These are phyloP conservation scores for Corydoras maculifer DNA, from an alignment of 2,113 vertebrate genomes.

Conservation along the genomic window DNA sequence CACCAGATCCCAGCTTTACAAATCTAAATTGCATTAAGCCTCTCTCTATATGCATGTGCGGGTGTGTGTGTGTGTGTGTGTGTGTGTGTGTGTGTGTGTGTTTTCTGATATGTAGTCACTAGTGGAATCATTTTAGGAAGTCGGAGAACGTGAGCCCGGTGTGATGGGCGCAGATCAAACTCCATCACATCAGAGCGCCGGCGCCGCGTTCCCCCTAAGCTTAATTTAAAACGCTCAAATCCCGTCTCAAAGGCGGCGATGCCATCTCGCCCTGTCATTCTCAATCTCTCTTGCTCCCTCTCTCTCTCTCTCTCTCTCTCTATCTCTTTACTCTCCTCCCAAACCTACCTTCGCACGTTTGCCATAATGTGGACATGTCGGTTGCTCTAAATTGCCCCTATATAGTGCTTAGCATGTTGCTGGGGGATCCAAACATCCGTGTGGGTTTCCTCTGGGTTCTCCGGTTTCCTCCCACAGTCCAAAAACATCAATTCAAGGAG, in stretches of 20 bases:
- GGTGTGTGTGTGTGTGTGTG: slow-evolving; percentile 11
- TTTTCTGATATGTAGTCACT: neutral
- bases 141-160: slow-evolving; percentile 13
- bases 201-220: slow-evolving; percentile 24
- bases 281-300: slow-evolving; percentile 1
- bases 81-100: neutral
- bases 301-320: slow-evolving; percentile 24
- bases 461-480: no score
- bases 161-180: slow-evolving; percentile 30
- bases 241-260: slow-evolving; percentile 24
- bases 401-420: neutral
- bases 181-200: slow-evolving; percentile 27
- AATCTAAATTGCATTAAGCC: slow-evolving; percentile 31
- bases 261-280: slow-evolving; percentile 29
- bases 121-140: slow-evolving; percentile 33
- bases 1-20: slow-evolving; percentile 5
- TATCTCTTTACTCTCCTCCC: slow-evolving; percentile 28
- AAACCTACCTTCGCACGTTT: slow-evolving; percentile 5
- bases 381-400: neutral
- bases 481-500: no score
- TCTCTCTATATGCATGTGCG: slow-evolving; percentile 15
- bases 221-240: slow-evolving; percentile 41
- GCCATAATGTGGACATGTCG: neutral
- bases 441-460: no score
- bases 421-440: neutral